Evolutionary conservation across 2,888 invertebrate genomes (phyloP).

Genomic region (Acheta domesticus): DNA sequence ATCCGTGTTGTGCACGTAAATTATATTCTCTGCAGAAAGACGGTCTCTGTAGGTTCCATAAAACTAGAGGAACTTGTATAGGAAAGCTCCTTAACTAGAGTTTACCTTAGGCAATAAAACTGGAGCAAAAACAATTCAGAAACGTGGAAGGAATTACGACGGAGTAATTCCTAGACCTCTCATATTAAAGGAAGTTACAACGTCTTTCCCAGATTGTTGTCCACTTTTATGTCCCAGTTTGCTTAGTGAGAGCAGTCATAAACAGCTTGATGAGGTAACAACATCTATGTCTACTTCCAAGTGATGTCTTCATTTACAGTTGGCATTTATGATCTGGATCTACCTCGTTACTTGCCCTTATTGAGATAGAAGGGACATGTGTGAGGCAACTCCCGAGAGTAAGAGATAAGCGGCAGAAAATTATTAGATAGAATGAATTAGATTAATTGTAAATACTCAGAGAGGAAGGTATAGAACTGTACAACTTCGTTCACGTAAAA

Average conservation of each 20-base stretch:
- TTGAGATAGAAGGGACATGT: too few relatives aligned
- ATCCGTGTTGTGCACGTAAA: too few relatives aligned
- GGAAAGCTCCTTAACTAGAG: neutral
- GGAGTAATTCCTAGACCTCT: neutral
- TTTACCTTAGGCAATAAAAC: neutral
- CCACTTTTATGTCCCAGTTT: neutral
- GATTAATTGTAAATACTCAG: too few relatives aligned
- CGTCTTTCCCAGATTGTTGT: neutral
- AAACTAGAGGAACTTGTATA: neutral
- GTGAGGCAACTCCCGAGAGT: too few relatives aligned
- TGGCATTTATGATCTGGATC: neutral
- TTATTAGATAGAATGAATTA: too few relatives aligned
- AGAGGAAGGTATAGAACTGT: too few relatives aligned
- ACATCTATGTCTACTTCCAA: neutral
- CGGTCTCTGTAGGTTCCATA: too few relatives aligned
- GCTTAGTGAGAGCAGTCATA: neutral
- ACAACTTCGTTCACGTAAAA: too few relatives aligned
- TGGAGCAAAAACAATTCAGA: neutral
- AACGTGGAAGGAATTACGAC: neutral
- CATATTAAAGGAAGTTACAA: slow-evolving; percentile 2
- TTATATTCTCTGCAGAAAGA: too few relatives aligned
- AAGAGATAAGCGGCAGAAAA: too few relatives aligned
- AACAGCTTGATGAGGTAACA: neutral
- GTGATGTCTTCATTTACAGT: slow-evolving; percentile 9
- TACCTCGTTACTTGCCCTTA: too few relatives aligned